phyloP scores from a whole-genome alignment of 2,888 invertebrate species.

The Drosophila atripex region DNA sequence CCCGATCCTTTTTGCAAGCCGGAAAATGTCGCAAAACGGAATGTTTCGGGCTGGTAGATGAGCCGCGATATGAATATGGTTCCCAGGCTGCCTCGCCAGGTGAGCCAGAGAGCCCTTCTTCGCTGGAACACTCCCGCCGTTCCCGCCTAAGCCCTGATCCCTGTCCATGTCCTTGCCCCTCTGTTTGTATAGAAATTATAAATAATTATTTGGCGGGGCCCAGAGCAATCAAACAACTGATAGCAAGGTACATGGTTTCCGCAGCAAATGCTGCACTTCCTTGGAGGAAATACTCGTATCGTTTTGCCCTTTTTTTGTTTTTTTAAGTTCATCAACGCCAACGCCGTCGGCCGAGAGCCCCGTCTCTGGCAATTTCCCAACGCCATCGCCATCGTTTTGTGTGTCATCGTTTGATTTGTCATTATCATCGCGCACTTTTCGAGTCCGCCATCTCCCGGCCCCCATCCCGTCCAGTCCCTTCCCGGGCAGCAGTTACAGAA shows the following conservation, averaged over 20 bases:
- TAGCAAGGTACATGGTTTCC: constrained; percentile 26
- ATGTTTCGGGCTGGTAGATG: constrained; percentile 75
- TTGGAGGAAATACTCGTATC: constrained; percentile 37
- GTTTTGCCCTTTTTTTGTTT: constrained; percentile 23
- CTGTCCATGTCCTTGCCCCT: constrained; percentile 3
- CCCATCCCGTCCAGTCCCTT: constrained; percentile 5
- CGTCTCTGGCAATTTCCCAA: constrained; percentile 69
- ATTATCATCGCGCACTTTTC: constrained; percentile 79
- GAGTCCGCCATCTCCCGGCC: constrained; percentile 47
- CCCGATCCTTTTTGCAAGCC: constrained; percentile 34
- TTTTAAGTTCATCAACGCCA: constrained; percentile 44
- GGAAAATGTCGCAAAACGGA: constrained; percentile 76
- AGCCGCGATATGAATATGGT: constrained; percentile 80
- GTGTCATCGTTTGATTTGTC: constrained; percentile 82
- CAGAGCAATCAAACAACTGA: constrained; percentile 49
- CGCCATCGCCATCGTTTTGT: constrained; percentile 74
- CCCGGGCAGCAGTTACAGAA: constrained; percentile 56
- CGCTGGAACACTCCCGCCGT: constrained; percentile 31
- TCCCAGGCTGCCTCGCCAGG: constrained; percentile 67
- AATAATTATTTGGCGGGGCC: constrained; percentile 64
- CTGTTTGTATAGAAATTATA: constrained; percentile 60
- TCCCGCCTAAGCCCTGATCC: constrained; percentile 23
- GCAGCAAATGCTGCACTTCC: constrained; percentile 74
- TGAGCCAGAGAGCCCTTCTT: constrained; percentile 20
- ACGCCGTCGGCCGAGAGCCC: constrained; percentile 47